Evolutionary conservation across 1,140 invertebrate species (phyloP), one percentile per base, ranked within the genome.

Genomic region (Orius insidiosus): DNA sequence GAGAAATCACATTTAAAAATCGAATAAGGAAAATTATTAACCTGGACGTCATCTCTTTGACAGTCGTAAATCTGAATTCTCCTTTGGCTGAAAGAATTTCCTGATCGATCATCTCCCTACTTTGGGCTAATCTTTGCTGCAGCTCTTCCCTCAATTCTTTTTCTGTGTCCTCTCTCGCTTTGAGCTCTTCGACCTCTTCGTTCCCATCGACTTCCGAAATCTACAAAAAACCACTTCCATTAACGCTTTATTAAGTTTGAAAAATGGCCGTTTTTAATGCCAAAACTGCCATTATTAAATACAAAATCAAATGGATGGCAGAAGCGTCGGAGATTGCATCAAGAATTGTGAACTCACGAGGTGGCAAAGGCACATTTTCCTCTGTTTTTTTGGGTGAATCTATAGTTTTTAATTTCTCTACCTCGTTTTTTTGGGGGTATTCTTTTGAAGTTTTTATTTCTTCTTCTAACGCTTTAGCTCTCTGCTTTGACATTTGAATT

Each of bases 221-320:
- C 24, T 24, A 24, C 3, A 24, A 24, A 24, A 7, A 24, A 24
- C 24, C 24, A 24, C 24, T 24, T 24, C 7, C 7, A 4, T 4
- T 24, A 24, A 7, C 24, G 24, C 3, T 24, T 24, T 24, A n/a
- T 24, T 24, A 7, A 24, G 24, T 24, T 24, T n/a, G 7, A 24
- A 24, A 24, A 7, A 24, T 24, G 24, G 24, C 24, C 3, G 3
- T 24, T 43, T 31, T 43, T 24, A 43, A n/a, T 10, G 31, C 41
- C 41, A 43, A 43, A 11, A 44, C 32, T 9, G 43, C 48, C 48
- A 50, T 50, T 40, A 50, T 45, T 46, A 50, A 50, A 50, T 50
- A 50, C 33, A 50, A n/a, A 13, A 50, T 32, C 40, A 50, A 39
- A 31, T 45, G 48, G 10, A 50, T 36, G 44, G 41, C 33, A 10